Conservation (phyloP, 2,797 vertebrate genomes). For the Sebastes miniatus region DNA sequence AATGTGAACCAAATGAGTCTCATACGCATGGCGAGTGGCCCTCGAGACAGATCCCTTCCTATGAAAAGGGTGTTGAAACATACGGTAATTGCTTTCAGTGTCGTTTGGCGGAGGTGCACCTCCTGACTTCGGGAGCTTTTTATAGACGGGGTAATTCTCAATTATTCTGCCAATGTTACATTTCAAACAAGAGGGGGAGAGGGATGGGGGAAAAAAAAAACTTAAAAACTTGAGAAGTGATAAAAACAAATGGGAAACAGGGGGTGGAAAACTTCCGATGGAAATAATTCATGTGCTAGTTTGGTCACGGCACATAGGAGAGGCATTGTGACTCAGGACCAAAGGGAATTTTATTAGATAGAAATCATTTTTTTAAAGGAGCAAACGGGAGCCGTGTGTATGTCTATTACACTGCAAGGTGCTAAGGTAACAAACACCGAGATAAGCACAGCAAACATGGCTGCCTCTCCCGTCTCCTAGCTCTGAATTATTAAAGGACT, state of each 20-base stretch:
- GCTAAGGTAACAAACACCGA: constrained; percentile 32
- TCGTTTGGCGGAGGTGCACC: constrained; percentile 70
- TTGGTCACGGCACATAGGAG: constrained; percentile 12
- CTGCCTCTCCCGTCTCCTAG: constrained; percentile 28
- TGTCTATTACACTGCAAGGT: constrained; percentile 24
- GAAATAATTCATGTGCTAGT: constrained; percentile 39
- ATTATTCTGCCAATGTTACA: constrained; percentile 66
- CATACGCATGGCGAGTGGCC: constrained; percentile 65
- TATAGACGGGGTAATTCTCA: constrained; percentile 71
- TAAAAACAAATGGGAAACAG: constrained; percentile 54
- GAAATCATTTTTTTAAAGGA: constrained; percentile 25
- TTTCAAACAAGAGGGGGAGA: constrained; percentile 50
- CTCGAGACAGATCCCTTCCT: constrained; percentile 68
- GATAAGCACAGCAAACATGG: constrained; percentile 43
- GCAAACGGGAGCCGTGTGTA: neutral
- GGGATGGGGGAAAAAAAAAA: constrained; percentile 28
- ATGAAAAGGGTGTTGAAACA: constrained; percentile 79
- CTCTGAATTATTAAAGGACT: constrained; percentile 61
- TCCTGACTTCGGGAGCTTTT: constrained; percentile 71
- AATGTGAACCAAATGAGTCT: constrained; percentile 77
- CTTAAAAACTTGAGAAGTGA: constrained; percentile 51
- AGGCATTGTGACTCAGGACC: constrained; percentile 12
- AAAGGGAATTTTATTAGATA: constrained; percentile 9
- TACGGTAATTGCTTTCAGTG: constrained; percentile 80
- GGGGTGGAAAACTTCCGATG: constrained; percentile 2